A percentile compares a stretch with the other conserved stretches of the same genome.
These are phyloP conservation scores for Psilopsiagon aurifrons DNA, from an alignment of 2,113 vertebrate genomes.

Conservation along the genomic window DNA sequence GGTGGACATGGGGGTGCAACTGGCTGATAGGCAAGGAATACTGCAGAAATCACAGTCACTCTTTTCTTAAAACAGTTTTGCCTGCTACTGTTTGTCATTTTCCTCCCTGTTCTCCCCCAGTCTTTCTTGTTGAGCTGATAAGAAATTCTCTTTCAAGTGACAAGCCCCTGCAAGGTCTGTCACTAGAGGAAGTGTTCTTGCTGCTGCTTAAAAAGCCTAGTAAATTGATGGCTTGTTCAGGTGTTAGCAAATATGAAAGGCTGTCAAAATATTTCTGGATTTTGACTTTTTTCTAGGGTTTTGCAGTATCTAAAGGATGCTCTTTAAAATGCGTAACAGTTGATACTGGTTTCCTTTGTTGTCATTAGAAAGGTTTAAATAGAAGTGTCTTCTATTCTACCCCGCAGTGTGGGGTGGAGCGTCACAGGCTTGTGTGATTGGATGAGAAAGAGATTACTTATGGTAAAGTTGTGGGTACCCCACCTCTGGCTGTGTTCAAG, in stretches of 20 bases:
- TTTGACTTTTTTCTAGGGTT: background rate
- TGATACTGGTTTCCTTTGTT: background rate
- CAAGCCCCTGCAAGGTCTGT: background rate
- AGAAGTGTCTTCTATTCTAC: background rate
- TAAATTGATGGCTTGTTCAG: background rate
- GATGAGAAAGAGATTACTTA: background rate
- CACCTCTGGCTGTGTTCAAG: background rate
- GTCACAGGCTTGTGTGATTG: background rate
- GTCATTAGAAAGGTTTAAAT: background rate
- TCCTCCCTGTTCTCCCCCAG: background rate
- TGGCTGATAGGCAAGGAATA: background rate
- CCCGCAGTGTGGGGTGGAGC: background rate
- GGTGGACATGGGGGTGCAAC: background rate
- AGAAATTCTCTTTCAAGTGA: constrained; percentile 32
- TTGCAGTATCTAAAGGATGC: background rate
- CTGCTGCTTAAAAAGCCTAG: background rate
- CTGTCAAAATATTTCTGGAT: background rate
- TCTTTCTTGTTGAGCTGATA: background rate
- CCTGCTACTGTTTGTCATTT: background rate
- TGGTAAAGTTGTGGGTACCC: background rate
- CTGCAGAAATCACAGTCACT: background rate
- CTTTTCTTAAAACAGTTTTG: background rate
- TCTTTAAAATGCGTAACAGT: background rate
- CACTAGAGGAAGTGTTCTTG: background rate
- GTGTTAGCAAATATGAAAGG: background rate